Evolutionary conservation across 37 sponge, comb jelly and placozoan species (phyloP).

Genomic region (Aplysina aerophoba): DNA sequence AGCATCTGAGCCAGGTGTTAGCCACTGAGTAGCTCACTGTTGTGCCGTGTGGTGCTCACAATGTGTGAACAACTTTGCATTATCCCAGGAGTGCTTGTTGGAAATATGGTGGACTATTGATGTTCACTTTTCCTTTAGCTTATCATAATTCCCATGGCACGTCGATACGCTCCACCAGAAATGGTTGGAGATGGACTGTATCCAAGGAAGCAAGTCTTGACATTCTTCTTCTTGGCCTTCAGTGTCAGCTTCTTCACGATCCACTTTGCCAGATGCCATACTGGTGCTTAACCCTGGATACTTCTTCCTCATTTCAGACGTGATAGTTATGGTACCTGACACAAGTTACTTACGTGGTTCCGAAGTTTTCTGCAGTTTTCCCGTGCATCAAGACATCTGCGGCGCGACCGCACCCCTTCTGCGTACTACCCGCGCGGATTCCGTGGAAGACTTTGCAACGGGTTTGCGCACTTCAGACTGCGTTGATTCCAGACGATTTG

Average conservation of each 20-base stretch:
- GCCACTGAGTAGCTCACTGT: neutral
- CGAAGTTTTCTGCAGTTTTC: too few relatives aligned
- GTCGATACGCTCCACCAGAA: slow-evolving; percentile 27
- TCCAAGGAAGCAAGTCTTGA: slow-evolving; percentile 2
- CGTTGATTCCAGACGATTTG: too few relatives aligned
- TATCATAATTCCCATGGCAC: slow-evolving; percentile 30
- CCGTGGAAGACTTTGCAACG: too few relatives aligned
- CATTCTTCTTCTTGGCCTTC: slow-evolving; percentile 1
- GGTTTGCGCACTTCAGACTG: too few relatives aligned
- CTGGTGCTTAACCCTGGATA: neutral
- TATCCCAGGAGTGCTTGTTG: slow-evolving; percentile 16
- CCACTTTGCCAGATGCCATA: slow-evolving; percentile 1
- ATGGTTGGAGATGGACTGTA: slow-evolving; percentile 31
- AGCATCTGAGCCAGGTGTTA: slow-evolving; percentile 11
- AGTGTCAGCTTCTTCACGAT: neutral
- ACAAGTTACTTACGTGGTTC: too few relatives aligned
- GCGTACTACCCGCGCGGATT: too few relatives aligned
- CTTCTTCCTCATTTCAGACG: neutral
- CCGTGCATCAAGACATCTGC: too few relatives aligned
- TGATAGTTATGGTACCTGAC: neutral
- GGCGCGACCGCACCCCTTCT: too few relatives aligned
- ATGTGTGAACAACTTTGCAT: neutral
- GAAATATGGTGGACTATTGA: slow-evolving; percentile 34
- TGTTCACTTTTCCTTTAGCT: slow-evolving; percentile 30
- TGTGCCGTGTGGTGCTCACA: neutral